Base-by-base conservation (phyloP, 1,140 invertebrate genomes). In the Brachionus manjavacas region DNA sequence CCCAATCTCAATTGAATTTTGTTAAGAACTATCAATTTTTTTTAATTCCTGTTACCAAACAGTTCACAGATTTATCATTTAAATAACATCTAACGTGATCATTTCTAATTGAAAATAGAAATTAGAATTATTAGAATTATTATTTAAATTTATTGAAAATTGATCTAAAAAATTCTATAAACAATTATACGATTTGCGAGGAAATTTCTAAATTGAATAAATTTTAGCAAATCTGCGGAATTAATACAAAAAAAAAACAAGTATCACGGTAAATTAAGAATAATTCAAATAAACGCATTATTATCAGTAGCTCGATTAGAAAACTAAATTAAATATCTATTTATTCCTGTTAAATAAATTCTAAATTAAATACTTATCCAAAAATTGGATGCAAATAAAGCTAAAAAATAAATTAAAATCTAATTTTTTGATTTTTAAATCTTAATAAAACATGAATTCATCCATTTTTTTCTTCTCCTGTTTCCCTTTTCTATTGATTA, bases 361-460 rank as follows among this genome's bases (percentile, higher is more conserved):
- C 52, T 60, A 20, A 60, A 60, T 60, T 60, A 60, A 60, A 60
- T 60, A 60, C 20, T 60, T 60, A 60, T 60, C 16, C n/a, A 7
- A 60, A 60, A 20, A 60, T 2, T 20, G 3, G n/a, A 60, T 8
- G 52, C n/a, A 20, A 60, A 60, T 14, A 60, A 60, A 60, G 20
- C 6, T 1, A 9, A 9, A 60, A 60, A 20, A 25, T 20, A 60
- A 60, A 60, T 60, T 20, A 60, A 60, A 60, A 60, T 60, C 52
- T 60, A 60, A 60, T 60, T 60, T 60, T 60, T 60, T 60, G 52
- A 60, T 60, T 60, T 60, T 60, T 25, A 60, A 60, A 60, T 60
- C n/a, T 60, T 23, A 60, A 60, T 60, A 60, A 60, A 60, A 60
- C 52, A 60, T 9, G 25, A 60, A 60, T 60, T 60, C 25, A 20